Conservation (phyloP, 2,797 vertebrate genomes). For the Malacoraja senta region DNA sequence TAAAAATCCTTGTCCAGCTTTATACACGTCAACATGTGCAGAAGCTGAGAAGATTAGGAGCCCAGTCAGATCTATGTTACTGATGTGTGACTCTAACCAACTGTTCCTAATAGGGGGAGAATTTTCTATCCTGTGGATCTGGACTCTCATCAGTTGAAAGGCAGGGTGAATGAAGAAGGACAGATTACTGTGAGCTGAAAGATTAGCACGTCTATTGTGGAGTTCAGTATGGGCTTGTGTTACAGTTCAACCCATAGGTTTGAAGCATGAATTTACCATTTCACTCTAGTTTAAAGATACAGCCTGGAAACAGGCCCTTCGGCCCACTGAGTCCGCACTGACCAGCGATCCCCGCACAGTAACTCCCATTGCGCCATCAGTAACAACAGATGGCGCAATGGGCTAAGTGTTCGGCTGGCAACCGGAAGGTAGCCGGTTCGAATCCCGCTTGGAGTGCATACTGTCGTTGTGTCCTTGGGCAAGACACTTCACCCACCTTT, state of each 20-base stretch:
- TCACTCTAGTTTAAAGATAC: no score
- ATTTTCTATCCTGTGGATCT: constrained; percentile 41
- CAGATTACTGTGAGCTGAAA: constrained; percentile 37
- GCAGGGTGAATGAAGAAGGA: constrained; percentile 39
- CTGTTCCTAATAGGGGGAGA: not conserved
- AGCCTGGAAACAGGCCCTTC: no score
- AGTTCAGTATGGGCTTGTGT: constrained; percentile 40
- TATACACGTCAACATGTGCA: not conserved
- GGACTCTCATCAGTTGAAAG: constrained; percentile 39
- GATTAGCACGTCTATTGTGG: constrained; percentile 10
- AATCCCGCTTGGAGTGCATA: no score
- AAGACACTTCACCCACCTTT: no score
- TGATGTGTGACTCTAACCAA: not conserved
- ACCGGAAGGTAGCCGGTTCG: no score
- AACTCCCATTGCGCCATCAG: no score
- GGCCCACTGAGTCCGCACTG: no score
- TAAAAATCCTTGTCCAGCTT: not conserved
- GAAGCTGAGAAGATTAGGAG: not conserved
- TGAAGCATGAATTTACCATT: constrained; percentile 40
- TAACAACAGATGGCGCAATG: no score
- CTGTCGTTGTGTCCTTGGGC: no score
- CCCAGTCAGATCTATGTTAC: not conserved
- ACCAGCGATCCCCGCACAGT: no score
- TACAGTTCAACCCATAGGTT: constrained; percentile 39
- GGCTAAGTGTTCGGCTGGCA: no score